Evolutionary conservation across 2,797 vertebrate species (phyloP).

Genomic region (Sebastes taczanowskii): DNA sequence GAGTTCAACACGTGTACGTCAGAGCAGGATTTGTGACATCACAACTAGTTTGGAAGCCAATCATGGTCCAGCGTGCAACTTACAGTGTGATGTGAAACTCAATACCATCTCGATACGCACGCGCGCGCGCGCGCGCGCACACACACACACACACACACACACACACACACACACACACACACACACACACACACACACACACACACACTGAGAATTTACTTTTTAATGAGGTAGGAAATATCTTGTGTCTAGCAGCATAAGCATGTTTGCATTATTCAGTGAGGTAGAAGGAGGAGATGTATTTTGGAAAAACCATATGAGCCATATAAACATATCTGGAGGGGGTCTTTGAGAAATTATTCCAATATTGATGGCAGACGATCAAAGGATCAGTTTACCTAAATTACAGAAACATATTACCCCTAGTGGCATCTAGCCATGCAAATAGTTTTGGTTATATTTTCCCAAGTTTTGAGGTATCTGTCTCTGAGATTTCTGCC

Average conservation of each 20-base stretch:
- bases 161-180: no score
- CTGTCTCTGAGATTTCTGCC: not conserved
- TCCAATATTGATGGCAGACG: not conserved
- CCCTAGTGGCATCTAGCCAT: not conserved
- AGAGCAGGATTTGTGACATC: not conserved
- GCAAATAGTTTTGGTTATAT: not conserved
- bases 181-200: no score
- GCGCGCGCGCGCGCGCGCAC: no score
- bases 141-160: not conserved
- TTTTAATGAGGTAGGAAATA: not conserved
- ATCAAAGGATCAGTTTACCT: not conserved
- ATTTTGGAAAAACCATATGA: not conserved
- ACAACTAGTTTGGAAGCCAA: not conserved
- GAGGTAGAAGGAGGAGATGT: not conserved
- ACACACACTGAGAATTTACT: not conserved
- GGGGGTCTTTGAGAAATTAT: not conserved
- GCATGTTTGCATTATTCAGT: not conserved
- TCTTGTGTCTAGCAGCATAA: not conserved
- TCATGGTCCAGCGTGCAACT: not conserved
- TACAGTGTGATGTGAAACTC: not conserved
- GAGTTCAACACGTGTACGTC: not conserved
- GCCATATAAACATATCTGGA: not conserved
- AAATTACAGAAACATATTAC: not conserved
- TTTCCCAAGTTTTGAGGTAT: not conserved
- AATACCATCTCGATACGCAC: not conserved